Conservation (phyloP, 2,797 vertebrate genomes). For the Danio jaintianensis region DNA sequence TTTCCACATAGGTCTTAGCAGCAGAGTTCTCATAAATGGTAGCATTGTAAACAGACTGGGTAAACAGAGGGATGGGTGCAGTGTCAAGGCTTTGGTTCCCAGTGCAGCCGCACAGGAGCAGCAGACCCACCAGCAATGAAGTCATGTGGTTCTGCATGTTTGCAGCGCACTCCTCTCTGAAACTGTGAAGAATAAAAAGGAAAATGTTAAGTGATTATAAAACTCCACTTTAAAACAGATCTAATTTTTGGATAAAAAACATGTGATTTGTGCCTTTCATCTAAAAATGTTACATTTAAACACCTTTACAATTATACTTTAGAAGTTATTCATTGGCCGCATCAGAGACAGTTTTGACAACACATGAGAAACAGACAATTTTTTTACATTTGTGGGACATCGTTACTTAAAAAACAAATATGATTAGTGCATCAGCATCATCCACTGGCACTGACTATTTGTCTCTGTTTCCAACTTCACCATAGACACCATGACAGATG, state of each 20-base stretch:
- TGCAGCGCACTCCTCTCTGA: slow-evolving; percentile 80
- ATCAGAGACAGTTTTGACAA: neutral
- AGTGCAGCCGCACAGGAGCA: slow-evolving; percentile 82
- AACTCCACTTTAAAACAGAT: neutral
- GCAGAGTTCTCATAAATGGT: slow-evolving; percentile 98
- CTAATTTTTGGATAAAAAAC: neutral
- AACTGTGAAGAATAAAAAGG: slow-evolving; percentile 74
- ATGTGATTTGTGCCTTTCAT: neutral
- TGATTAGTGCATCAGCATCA: slow-evolving; percentile 28
- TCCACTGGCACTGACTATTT: slow-evolving; percentile 9
- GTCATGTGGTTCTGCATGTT: slow-evolving; percentile 88
- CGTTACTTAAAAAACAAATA: slow-evolving; percentile 29
- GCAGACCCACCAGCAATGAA: slow-evolving; percentile 79
- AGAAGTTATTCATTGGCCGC: neutral
- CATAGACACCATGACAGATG: slow-evolving; percentile 40
- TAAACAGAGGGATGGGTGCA: slow-evolving; percentile 84
- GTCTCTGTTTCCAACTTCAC: slow-evolving; percentile 49
- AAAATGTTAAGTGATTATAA: neutral
- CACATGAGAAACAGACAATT: neutral
- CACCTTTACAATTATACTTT: neutral
- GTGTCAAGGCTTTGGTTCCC: slow-evolving; percentile 80
- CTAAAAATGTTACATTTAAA: neutral
- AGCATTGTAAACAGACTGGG: slow-evolving; percentile 89
- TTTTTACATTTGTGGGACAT: slow-evolving; percentile 17
- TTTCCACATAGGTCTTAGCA: slow-evolving; percentile 95